Conservation (phyloP, 2,888 invertebrate genomes). For the Colletes collaris region DNA sequence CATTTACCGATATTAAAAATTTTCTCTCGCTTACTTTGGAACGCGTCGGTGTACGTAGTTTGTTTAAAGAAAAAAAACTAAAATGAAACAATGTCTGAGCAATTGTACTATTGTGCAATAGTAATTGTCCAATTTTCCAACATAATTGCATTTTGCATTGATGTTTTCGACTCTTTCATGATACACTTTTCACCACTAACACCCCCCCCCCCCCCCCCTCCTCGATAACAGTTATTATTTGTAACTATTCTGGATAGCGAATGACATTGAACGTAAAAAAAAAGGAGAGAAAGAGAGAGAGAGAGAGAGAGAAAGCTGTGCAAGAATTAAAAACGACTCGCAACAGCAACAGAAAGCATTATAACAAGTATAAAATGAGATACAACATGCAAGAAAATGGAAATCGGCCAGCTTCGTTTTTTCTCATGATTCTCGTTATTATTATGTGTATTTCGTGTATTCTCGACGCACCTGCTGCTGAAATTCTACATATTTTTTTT, state of each 20-base stretch:
- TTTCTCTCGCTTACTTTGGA: too few relatives aligned
- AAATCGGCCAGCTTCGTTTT: conserved; percentile 8
- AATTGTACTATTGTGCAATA: not conserved
- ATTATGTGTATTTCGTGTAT: conserved; percentile 25
- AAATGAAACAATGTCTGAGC: not conserved
- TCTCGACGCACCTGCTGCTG: conserved; percentile 29
- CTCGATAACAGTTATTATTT: not conserved
- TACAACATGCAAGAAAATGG: conserved; percentile 28
- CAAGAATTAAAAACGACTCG: conserved; percentile 1
- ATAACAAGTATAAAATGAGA: conserved; percentile 5
- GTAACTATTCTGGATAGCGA: not conserved
- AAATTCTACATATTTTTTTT: conserved; percentile 40
- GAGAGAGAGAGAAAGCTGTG: conserved; percentile 24
- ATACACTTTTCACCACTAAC: not conserved
- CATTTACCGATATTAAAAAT: too few relatives aligned
- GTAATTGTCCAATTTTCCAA: conserved; percentile 3
- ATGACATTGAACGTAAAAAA: not conserved
- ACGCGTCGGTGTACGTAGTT: too few relatives aligned
- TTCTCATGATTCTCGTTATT: conserved; percentile 25
- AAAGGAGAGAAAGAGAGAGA: conserved; percentile 1
- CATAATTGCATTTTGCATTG: not conserved
- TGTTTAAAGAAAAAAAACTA: not conserved
- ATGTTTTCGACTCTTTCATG: not conserved
- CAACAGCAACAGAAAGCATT: not conserved
- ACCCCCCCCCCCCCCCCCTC: not conserved